Evolutionary conservation across 2,113 vertebrate species (phyloP).

Genomic region (Ictidomys tridecemlineatus): DNA sequence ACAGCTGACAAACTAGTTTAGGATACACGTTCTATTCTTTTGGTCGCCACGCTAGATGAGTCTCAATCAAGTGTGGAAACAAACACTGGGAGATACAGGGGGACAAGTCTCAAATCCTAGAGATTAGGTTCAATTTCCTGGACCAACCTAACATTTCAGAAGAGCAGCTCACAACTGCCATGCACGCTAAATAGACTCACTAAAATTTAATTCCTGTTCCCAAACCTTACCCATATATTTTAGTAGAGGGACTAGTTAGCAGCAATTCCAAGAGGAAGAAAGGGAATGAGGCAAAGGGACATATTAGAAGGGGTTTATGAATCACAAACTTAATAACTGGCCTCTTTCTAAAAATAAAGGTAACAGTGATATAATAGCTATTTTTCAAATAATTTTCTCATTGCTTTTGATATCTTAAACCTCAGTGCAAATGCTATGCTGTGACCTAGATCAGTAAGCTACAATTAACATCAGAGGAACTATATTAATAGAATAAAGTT

Average conservation of each 20-base stretch:
- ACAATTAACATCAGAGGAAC: constrained; percentile 82
- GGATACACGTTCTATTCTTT: background rate
- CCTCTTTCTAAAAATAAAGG: constrained; percentile 54
- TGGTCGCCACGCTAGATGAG: background rate
- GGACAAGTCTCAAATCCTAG: background rate
- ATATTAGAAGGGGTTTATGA: background rate
- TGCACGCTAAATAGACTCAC: background rate
- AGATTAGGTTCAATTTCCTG: constrained; percentile 5
- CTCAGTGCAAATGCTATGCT: constrained; percentile 69
- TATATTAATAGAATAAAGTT: constrained; percentile 76
- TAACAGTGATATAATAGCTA: constrained; percentile 39
- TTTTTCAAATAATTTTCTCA: constrained; percentile 72
- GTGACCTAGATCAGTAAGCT: constrained; percentile 80
- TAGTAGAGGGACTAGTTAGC: constrained; percentile 47
- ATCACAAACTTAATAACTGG: constrained; percentile 39
- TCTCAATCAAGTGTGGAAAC: background rate
- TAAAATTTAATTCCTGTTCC: constrained; percentile 40
- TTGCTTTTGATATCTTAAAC: constrained; percentile 74
- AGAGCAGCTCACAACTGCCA: constrained; percentile 44
- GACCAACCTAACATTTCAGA: background rate
- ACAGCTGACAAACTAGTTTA: background rate
- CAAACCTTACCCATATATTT: background rate
- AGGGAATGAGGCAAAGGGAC: background rate
- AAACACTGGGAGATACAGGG: background rate
- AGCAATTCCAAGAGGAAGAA: constrained; percentile 30